These are phyloP conservation scores for Pampusana beccarii DNA, from an alignment of 2,113 vertebrate genomes.

Conservation along the genomic window DNA sequence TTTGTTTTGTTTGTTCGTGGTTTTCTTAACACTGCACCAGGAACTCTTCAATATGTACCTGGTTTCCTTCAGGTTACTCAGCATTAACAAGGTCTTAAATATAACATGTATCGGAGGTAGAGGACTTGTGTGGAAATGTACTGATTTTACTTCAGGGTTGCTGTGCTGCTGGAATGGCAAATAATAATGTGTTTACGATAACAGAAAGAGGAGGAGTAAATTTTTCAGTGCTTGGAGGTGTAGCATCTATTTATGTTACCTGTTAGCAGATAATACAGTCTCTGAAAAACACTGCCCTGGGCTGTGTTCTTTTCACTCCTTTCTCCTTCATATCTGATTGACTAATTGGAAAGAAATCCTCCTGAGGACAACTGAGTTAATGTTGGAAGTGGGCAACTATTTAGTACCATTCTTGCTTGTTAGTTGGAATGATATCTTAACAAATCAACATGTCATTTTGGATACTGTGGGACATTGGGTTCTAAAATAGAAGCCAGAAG, in stretches of 20 bases:
- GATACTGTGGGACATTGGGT: not conserved
- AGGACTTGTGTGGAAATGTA: not conserved
- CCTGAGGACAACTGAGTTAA: not conserved
- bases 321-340: not conserved
- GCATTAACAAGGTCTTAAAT: not conserved
- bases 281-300: not conserved
- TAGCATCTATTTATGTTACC: slow-evolving; percentile 5
- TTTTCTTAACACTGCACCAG: not conserved
- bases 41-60: not conserved
- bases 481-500: not conserved
- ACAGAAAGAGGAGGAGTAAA: not conserved
- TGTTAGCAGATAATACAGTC: not conserved
- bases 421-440: slow-evolving; percentile 9
- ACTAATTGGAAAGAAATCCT: slow-evolving; percentile 12
- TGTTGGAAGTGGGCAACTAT: not conserved
- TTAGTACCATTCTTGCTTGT: not conserved
- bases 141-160: not conserved
- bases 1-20: not conserved
- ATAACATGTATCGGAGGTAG: not conserved
- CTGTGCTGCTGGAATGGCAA: not conserved
- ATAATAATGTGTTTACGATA: not conserved
- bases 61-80: not conserved
- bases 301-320: slow-evolving; percentile 15
- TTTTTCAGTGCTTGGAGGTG: not conserved
- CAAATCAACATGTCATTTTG: not conserved